Base-by-base conservation (phyloP, 2,888 invertebrate species). In the Ormyrus thymus region DNA sequence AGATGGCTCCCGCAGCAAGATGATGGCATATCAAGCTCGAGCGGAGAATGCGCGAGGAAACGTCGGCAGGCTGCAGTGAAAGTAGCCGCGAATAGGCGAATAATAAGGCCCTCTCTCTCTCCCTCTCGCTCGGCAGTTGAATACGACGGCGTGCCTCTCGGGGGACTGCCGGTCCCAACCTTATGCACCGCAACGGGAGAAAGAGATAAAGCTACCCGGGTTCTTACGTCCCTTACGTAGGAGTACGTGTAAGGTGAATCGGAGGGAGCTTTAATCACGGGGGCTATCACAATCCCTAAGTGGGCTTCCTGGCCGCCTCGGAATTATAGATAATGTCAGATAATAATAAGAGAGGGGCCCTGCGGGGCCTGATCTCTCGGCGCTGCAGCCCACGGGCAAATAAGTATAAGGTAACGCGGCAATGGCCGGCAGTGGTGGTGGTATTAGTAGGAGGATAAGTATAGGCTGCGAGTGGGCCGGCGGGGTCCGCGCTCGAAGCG, bases 321-420 rank as follows among this genome's bases (percentile, higher is more conserved):
- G 89, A 89, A 90, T 90, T 90, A 89, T 88, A 89, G 89, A 90
- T 90, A 90, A 90, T 90, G 89, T 88, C 89, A 88, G 89, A 89
- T 89, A 90, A 90, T 89, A 89, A 89, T 89, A 89, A 89, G 88
- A 87, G 87, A 88, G 50, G 46, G 51, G 59, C 85, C 86, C 87
- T 85, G 86, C 85, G 85, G 86, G 86, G 84, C 48, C 50, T 13
- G 51, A 59, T 61, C 65, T 61, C 59, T 5, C 75, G n/a, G 45
- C 10, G 56, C 56, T 62, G 15, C 29, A 55, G 68, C 87, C 85
- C 86, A 85, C 84, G 85, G 87, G 86, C 87, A 87, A 72, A 87
- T 88, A 89, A 88, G 88, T 89, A 88, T 89, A 89, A 86, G 87
- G 87, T 86, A 86, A 87, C 86, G 83, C 62, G 58, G 84, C 85